Conservation (phyloP, 2,797 vertebrate species). For the Brachyalestes nurse region DNA sequence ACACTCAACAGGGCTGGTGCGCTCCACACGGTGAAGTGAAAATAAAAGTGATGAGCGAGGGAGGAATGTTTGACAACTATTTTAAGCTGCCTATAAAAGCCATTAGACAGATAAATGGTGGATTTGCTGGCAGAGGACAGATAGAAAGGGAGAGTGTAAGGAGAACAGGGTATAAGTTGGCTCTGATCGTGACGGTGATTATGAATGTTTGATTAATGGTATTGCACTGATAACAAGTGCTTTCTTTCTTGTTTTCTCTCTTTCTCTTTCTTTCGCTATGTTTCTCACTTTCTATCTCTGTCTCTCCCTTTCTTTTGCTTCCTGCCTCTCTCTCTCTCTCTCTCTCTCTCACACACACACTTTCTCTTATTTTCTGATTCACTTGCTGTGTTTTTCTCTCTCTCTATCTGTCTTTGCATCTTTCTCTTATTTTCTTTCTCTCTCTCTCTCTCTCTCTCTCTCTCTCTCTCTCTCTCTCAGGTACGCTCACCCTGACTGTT, state of each 20-base stretch:
- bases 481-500: conserved; percentile 63
- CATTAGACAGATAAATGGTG: conserved; percentile 89
- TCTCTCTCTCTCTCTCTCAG: conserved; percentile 28
- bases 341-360: no score
- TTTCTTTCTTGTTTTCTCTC: background rate
- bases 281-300: background rate
- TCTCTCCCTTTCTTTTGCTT: background rate
- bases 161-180: conserved; percentile 8
- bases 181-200: conserved; percentile 21
- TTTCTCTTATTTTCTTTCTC: background rate
- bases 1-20: conserved; percentile 34
- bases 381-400: background rate
- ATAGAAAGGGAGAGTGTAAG: background rate
- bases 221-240: background rate
- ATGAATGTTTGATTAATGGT: conserved; percentile 21
- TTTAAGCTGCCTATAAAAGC: conserved; percentile 86
- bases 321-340: background rate
- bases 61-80: conserved; percentile 92
- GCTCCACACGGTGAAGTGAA: conserved; percentile 71
- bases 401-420: conserved; percentile 3
- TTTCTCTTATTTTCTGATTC: no score
- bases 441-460: background rate
- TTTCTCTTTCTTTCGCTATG: background rate
- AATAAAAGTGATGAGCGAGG: conserved; percentile 88
- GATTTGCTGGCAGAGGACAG: conserved; percentile 62